Evolutionary conservation across 2,888 invertebrate species (phyloP).

Genomic region (Epinotia brunnichana): DNA sequence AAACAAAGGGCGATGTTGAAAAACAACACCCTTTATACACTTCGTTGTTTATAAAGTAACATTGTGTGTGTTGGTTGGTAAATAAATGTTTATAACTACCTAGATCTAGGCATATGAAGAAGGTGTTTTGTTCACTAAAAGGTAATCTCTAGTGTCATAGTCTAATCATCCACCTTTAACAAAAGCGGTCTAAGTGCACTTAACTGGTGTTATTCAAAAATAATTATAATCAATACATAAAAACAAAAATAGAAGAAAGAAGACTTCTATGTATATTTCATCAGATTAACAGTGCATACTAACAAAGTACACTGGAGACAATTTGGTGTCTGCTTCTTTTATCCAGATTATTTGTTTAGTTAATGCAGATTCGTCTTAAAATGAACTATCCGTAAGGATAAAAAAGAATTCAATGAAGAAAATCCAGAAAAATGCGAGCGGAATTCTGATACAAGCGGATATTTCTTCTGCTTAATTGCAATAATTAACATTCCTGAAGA

Average conservation of each 20-base stretch:
- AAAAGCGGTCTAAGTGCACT: conserved; percentile 22
- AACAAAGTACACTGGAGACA: background rate
- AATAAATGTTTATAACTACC: conserved; percentile 39
- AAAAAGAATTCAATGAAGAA: too few relatives aligned
- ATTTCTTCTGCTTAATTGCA: background rate
- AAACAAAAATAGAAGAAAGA: too few relatives aligned
- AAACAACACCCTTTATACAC: conserved; percentile 71
- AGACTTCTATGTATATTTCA: too few relatives aligned
- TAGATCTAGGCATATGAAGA: conserved; percentile 29
- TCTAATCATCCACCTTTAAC: conserved; percentile 23
- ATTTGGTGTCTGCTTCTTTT: background rate
- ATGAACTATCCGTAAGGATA: too few relatives aligned
- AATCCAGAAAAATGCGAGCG: background rate
- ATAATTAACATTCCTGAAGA: background rate
- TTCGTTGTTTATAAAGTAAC: conserved; percentile 72
- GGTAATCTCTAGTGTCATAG: conserved; percentile 31
- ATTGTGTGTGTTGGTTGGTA: conserved; percentile 59
- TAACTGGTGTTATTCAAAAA: conserved; percentile 12
- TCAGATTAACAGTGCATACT: too few relatives aligned
- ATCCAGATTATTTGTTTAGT: background rate
- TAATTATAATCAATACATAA: background rate
- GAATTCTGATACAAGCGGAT: too few relatives aligned
- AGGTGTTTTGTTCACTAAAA: conserved; percentile 24
- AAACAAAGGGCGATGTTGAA: conserved; percentile 69
- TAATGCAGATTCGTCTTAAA: background rate